A percentile compares a stretch with the other conserved stretches of the same genome.
Conservation (phyloP, 2,113 vertebrate genomes). For the Catagonus wagneri region DNA sequence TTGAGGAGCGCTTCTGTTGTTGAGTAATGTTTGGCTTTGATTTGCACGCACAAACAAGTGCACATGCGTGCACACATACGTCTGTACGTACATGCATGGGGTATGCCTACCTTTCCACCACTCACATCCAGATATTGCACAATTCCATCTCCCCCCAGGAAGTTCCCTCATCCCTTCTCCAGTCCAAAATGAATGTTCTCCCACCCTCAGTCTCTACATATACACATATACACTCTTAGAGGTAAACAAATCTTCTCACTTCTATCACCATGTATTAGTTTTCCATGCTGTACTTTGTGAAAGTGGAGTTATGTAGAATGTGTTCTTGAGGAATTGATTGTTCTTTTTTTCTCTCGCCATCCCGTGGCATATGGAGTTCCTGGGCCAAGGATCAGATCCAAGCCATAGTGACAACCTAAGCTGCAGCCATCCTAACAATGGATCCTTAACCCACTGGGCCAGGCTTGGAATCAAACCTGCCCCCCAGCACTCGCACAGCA, state of each 20-base stretch:
- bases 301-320: background rate
- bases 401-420: too few relatives aligned
- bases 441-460: too few relatives aligned
- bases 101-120: background rate
- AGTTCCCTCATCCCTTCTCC: background rate
- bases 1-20: slow-evolving; percentile 52
- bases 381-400: too few relatives aligned
- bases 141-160: background rate
- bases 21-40: slow-evolving; percentile 34
- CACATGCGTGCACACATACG: too few relatives aligned
- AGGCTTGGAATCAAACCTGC: too few relatives aligned
- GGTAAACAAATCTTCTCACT: background rate
- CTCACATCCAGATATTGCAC: background rate
- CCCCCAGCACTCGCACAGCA: too few relatives aligned
- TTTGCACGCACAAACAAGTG: background rate
- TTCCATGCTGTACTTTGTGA: background rate
- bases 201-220: background rate
- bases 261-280: background rate
- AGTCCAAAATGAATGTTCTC: background rate
- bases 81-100: background rate
- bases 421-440: too few relatives aligned
- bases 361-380: too few relatives aligned
- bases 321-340: background rate
- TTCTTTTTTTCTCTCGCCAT: too few relatives aligned
- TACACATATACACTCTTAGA: background rate